Conservation (phyloP, 35 echinoderm and acorn worm species). For the Lytechinus pictus region DNA sequence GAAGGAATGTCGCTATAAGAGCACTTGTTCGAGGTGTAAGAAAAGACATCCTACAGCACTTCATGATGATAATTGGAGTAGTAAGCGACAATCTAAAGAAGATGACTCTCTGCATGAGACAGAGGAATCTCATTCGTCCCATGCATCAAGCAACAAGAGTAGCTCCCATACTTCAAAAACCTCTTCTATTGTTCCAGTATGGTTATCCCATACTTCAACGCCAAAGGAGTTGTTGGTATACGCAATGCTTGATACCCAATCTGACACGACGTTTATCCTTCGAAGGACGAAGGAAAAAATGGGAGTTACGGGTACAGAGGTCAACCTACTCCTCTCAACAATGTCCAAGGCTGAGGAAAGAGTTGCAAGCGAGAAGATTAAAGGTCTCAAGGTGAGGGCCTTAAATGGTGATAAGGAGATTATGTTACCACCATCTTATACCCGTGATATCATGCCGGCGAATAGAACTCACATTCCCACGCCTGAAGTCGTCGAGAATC, state of each 20-base stretch:
- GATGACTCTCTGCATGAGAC: neutral
- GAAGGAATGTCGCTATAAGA: too few species aligned
- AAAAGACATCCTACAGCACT: conserved; percentile 14
- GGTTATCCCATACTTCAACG: conserved; percentile 52
- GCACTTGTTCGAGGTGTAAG: neutral
- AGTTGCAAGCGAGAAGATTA: conserved; percentile 51
- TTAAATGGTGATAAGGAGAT: conserved; percentile 48
- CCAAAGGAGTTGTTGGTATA: conserved; percentile 65
- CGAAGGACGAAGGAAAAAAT: conserved; percentile 48
- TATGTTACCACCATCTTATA: conserved; percentile 54
- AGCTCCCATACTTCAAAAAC: neutral
- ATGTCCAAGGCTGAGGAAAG: conserved; percentile 37
- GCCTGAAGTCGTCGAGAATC: too few species aligned
- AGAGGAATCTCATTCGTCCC: neutral
- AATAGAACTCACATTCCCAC: too few species aligned
- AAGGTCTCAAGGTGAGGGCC: conserved; percentile 55
- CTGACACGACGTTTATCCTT: conserved; percentile 74
- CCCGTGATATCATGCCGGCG: conserved; percentile 46
- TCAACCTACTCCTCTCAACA: conserved; percentile 56
- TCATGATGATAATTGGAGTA: neutral
- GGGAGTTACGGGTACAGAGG: neutral
- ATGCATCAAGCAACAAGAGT: neutral
- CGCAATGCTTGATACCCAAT: conserved; percentile 78
- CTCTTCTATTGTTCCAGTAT: conserved; percentile 71
- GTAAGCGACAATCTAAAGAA: neutral